Conservation (phyloP, 2,888 invertebrate genomes). For the Pandemis cinnamomeana region DNA sequence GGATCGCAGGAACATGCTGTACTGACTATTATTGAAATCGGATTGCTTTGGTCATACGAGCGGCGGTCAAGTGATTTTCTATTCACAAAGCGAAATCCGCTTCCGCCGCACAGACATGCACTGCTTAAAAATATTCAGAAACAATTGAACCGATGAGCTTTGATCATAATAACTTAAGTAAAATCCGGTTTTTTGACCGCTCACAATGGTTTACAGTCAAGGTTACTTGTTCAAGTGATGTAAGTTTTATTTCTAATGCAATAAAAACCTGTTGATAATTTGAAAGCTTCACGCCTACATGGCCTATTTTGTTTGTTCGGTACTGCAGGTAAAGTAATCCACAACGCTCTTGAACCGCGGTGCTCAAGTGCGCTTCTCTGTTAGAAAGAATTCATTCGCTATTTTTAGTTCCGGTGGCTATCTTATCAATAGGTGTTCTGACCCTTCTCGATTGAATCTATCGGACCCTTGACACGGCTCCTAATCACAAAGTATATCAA, state of each 20-base stretch:
- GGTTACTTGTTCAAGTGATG: constrained; percentile 23
- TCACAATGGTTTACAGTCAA: constrained; percentile 29
- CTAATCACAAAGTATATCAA: constrained; percentile 77
- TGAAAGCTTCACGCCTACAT: constrained; percentile 22
- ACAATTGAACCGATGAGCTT: constrained; percentile 54
- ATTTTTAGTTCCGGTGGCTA: constrained; percentile 27
- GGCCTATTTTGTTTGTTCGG: constrained; percentile 4
- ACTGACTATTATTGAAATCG: constrained; percentile 41
- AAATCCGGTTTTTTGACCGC: constrained; percentile 42
- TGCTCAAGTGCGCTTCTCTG: constrained; percentile 20
- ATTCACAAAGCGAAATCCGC: constrained; percentile 63
- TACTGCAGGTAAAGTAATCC: constrained; percentile 1
- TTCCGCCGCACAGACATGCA: constrained; percentile 74
- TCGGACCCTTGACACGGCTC: constrained; percentile 59
- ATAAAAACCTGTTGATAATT: constrained; percentile 19
- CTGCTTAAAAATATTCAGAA: constrained; percentile 73
- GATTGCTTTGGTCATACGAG: constrained; percentile 45
- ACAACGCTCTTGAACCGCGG: constrained; percentile 7
- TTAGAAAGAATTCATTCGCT: constrained; percentile 9
- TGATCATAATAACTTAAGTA: constrained; percentile 48
- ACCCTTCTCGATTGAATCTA: constrained; percentile 62
- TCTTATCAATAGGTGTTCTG: constrained; percentile 44
- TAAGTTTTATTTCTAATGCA: constrained; percentile 14
- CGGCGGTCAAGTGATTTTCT: constrained; percentile 64
- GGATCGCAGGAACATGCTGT: constrained; percentile 26